Evolutionary conservation across 2,113 vertebrate genomes (phyloP), one percentile per base, ranked within the genome.

Genomic region (Saguinus midas): DNA sequence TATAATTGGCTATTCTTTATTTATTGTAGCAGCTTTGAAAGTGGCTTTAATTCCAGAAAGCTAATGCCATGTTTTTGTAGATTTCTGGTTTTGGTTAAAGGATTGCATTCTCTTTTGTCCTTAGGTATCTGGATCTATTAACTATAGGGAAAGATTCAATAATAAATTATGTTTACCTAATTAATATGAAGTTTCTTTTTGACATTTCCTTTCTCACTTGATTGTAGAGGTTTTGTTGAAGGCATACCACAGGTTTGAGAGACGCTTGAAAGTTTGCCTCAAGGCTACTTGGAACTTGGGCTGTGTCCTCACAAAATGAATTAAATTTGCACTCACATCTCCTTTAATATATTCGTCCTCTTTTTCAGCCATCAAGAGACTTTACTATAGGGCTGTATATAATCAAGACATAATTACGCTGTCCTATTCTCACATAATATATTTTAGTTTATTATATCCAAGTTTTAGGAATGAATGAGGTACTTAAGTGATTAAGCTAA

Each of bases 401-500:
- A 85, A 82, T 66, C 17, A 73, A 78, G 78, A 32, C 5, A 35
- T 83, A 81, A 37, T 55, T 61, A 73, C 55, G 20, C 18, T 86
- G 73, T 73, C 32, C 17, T 91, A 37, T 58, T 79, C 58, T 85
- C n/a, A 20, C 78, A 20, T 78, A 61, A n/a, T 82, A 43, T 14
- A n/a, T 92, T 73, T 73, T 91, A 81, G 52, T 75, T 1, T 73
- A 50, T 25, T 81, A 91, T 92, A 87, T 89, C 57, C 57, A 72
- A 61, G 43, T 68, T 97, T 92, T 45, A 81, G 35, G 48, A 92
- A 87, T 92, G 83, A 96, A 6, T 83, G 72, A 94, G n/a, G 14
- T 95, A 73, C 27, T 92, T 72, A 88, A 83, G 70, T 92, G 57
- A 87, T 83, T 40, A 91, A 81, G 35, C 81, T 55, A 68, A 93